Evolutionary conservation across 2,113 vertebrate genomes (phyloP).

Genomic region (Benitochromis conjunctus): DNA sequence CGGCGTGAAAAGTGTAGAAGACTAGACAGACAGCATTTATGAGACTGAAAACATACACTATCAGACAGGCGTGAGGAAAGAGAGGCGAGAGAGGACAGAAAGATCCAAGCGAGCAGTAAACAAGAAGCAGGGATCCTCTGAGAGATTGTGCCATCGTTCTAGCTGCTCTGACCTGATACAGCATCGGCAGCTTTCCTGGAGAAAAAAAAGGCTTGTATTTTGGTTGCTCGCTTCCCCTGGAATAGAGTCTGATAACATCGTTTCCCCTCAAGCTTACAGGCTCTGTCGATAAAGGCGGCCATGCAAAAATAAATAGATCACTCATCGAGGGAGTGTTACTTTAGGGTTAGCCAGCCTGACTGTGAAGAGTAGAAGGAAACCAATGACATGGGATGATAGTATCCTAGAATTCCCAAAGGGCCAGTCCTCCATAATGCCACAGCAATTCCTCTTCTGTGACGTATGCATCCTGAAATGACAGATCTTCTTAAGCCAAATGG

Average conservation of each 20-base stretch:
- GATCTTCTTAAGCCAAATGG: constrained; percentile 30
- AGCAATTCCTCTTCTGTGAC: constrained; percentile 35
- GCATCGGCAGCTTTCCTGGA: constrained; percentile 31
- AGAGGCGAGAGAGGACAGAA: background rate
- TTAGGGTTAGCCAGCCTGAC: constrained; percentile 51
- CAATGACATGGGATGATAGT: constrained; percentile 49
- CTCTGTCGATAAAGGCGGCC: constrained; percentile 55
- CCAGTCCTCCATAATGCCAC: background rate
- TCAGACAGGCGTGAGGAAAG: constrained; percentile 1
- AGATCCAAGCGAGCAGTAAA: background rate
- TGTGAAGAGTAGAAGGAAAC: constrained; percentile 38
- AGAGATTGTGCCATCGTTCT: constrained; percentile 34
- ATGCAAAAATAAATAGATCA: constrained; percentile 72
- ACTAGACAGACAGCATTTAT: background rate
- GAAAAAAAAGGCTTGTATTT: constrained; percentile 30
- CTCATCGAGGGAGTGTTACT: constrained; percentile 58
- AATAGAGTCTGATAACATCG: constrained; percentile 60
- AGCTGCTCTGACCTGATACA: constrained; percentile 53
- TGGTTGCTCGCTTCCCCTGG: constrained; percentile 36
- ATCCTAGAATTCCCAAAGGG: constrained; percentile 42
- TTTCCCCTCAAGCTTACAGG: constrained; percentile 47
- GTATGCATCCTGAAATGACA: constrained; percentile 31
- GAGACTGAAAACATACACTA: constrained; percentile 14
- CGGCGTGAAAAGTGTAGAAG: background rate
- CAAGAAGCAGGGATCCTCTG: constrained; percentile 10